phyloP scores from a whole-genome alignment of 2,113 vertebrate species.

The Paraplagusia blochii region DNA sequence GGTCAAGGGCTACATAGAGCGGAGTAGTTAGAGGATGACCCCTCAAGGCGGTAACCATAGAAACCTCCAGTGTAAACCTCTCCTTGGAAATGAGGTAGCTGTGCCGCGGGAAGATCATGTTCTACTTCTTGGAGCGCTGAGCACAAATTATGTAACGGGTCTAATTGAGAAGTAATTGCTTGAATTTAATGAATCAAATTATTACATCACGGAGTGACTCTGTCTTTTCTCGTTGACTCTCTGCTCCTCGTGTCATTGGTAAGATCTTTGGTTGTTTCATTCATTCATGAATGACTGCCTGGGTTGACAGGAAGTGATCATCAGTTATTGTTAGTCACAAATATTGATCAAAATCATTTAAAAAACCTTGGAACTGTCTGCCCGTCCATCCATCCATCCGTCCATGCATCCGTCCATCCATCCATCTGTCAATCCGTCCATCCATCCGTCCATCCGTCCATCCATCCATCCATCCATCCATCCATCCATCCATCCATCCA shows the following conservation, averaged over 20 bases:
- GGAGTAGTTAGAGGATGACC: conserved; percentile 13
- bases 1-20: conserved; percentile 46
- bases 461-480: too few species aligned
- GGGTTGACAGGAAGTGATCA: too few species aligned
- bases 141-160: conserved; percentile 2
- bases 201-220: neutral
- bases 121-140: conserved; percentile 9
- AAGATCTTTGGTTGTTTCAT: too few species aligned
- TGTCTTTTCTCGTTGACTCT: neutral
- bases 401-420: too few species aligned
- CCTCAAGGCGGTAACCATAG: conserved; percentile 33
- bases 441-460: too few species aligned
- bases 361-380: too few species aligned
- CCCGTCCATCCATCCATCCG: too few species aligned
- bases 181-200: neutral
- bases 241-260: neutral
- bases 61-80: conserved; percentile 37
- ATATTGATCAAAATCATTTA: too few species aligned
- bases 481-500: too few species aligned
- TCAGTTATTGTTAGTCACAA: too few species aligned
- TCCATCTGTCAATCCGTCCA: too few species aligned
- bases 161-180: neutral
- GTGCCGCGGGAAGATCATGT: neutral
- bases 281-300: too few species aligned
- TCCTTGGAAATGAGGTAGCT: conserved; percentile 31